Percentiles rank a stretch among this genome's conserved stretches.
phyloP scores from a whole-genome alignment of 2,797 vertebrate species.

The Diplodus puntazzo region DNA sequence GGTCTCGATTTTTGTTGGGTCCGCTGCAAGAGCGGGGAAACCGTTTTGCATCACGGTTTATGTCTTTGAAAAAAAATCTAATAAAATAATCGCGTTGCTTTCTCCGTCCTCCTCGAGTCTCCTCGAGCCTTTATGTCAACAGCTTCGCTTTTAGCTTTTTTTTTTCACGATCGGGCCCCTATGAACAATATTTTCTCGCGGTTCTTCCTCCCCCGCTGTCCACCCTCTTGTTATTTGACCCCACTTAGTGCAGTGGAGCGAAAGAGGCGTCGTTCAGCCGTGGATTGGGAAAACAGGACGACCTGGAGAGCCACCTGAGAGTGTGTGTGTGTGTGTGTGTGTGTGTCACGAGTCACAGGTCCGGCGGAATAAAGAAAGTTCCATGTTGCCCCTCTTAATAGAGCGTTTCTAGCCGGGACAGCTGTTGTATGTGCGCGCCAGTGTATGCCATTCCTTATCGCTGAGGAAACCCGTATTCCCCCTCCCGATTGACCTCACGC shows the following conservation, averaged over 20 bases:
- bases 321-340: slow-evolving; percentile 21
- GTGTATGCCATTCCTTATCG: slow-evolving; percentile 64
- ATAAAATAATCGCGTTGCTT: background rate
- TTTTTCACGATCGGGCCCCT: slow-evolving; percentile 15
- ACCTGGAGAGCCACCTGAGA: slow-evolving; percentile 48
- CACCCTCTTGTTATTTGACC: slow-evolving; percentile 48
- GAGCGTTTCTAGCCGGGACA: slow-evolving; percentile 36
- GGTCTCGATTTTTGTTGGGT: background rate
- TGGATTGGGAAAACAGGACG: slow-evolving; percentile 34
- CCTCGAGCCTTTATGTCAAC: background rate
- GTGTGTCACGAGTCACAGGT: slow-evolving; percentile 14
- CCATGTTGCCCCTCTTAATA: slow-evolving; percentile 9
- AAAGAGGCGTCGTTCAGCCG: slow-evolving; percentile 47
- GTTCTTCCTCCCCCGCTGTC: slow-evolving; percentile 10
- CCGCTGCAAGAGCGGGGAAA: background rate
- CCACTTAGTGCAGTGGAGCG: slow-evolving; percentile 35
- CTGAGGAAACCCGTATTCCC: slow-evolving; percentile 58
- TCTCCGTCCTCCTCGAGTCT: background rate
- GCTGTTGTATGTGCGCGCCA: slow-evolving; percentile 29
- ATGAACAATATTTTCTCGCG: slow-evolving; percentile 39
- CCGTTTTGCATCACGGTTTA: slow-evolving; percentile 11
- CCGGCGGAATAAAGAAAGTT: background rate
- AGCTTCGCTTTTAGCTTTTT: background rate
- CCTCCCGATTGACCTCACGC: slow-evolving; percentile 60
- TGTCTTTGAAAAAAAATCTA: background rate